Percentiles rank a stretch among this genome's conserved stretches.
Conservation (phyloP, 1,140 invertebrate species). For the Lycorma delicatula region DNA sequence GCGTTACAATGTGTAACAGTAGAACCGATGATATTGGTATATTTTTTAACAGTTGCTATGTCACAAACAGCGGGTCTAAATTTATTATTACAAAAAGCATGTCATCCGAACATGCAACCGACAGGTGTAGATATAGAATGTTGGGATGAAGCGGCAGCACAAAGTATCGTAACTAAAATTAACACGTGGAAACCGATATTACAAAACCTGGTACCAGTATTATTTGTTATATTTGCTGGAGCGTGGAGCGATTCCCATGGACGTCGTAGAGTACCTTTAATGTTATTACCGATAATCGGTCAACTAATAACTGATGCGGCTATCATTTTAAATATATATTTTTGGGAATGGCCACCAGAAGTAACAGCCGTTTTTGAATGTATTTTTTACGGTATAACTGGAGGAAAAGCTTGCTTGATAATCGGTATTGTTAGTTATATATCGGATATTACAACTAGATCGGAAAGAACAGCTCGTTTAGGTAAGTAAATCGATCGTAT, state of each 20-base stretch:
- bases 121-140: slow-evolving; percentile 1
- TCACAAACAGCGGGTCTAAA: slow-evolving; percentile 15
- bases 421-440: slow-evolving; percentile 41
- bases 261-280: slow-evolving; percentile 38
- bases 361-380: slow-evolving; percentile 33
- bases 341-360: slow-evolving; percentile 20
- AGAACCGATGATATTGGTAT: slow-evolving; percentile 23
- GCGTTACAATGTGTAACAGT: slow-evolving; percentile 15
- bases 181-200: slow-evolving; percentile 27
- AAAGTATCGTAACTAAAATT: slow-evolving; percentile 24
- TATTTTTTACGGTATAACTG: slow-evolving; percentile 35
- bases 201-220: slow-evolving; percentile 25
- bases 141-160: slow-evolving; percentile 22
- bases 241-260: slow-evolving; percentile 29
- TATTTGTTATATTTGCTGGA: slow-evolving; percentile 28
- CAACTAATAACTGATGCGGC: slow-evolving; percentile 15
- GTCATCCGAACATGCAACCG: slow-evolving; percentile 9
- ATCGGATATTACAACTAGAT: slow-evolving; percentile 32
- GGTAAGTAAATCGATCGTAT: too few relatives aligned
- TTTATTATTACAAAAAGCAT: slow-evolving; percentile 19
- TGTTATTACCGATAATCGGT: slow-evolving; percentile 36
- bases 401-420: slow-evolving; percentile 36
- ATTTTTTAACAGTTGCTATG: slow-evolving; percentile 18
- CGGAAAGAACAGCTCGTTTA: slow-evolving; percentile 36
- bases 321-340: slow-evolving; percentile 17